Evolutionary conservation across 1,140 invertebrate genomes (phyloP), one percentile per base, ranked within the genome.

Genomic region (Piezodorus guildinii): DNA sequence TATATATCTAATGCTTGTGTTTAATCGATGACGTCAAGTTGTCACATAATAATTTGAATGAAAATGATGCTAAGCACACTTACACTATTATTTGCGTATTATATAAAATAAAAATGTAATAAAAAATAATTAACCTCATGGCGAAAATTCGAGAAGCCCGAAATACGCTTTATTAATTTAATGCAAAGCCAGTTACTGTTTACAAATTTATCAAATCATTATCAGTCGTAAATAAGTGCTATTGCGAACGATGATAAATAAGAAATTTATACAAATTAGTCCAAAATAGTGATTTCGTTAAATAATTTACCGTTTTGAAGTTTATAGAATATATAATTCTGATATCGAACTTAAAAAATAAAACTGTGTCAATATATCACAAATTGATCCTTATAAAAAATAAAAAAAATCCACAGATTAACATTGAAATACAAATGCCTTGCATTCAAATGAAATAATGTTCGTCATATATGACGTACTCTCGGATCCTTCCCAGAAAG

Each of bases 381-480:
- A 56, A 56, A 56, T 23, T 21, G 21, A 25, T 15, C 15, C 1
- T 15, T 17, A 25, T 56, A 10, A 56, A 23, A 23, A 49, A 3
- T n/a, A 49, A 19, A 19, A 46, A 3, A 46, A 46, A 46, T 4
- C 17, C 4, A n/a, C 6, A 8, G 8, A 49, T 6, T 49, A 17
- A 49, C 46, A 49, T 49, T 17, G 12, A 56, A 56, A 39, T 39
- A 10, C 34, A 56, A 56, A 56, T 23, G 23, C 23, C 14, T 16
- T 56, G 19, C 14, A 56, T 25, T 56, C 17, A 39, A 23, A 27
- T 45, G 44, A 61, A 61, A 15, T 45, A 45, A 43, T 16, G 16
- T 45, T 61, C 60, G 60, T 61, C 60, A 61, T 17, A 61, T 61
- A 61, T 61, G 60, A 61, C 60, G 60, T 61, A 61, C 60, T 43